Percentiles rank a stretch among this genome's conserved stretches.
phyloP scores from a whole-genome alignment of 2,113 vertebrate genomes.

The Ophthalmolycus amberensis region DNA sequence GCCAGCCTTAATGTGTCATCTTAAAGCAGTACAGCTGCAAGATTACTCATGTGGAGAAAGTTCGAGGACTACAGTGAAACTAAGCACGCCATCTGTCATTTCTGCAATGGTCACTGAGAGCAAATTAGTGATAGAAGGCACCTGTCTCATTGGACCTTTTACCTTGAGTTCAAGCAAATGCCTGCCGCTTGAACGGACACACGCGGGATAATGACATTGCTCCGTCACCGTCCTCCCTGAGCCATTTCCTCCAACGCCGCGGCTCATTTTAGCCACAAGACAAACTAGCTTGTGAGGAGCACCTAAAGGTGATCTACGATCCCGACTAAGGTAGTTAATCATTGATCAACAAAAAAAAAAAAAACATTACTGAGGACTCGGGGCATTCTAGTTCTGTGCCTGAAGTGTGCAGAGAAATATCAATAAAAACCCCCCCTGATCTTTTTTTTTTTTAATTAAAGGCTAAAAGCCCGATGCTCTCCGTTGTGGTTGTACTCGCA shows the following conservation, averaged over 20 bases:
- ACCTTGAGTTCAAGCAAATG: slow-evolving; percentile 53
- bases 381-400: slow-evolving; percentile 62
- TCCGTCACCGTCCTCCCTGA: slow-evolving; percentile 61
- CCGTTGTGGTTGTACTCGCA: slow-evolving; percentile 14
- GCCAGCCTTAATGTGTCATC: slow-evolving; percentile 72
- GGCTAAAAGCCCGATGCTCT: slow-evolving; percentile 50
- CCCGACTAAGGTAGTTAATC: slow-evolving; percentile 74
- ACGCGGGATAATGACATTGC: slow-evolving; percentile 61
- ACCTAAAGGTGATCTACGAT: slow-evolving; percentile 74
- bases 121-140: slow-evolving; percentile 56
- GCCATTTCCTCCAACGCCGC: slow-evolving; percentile 56
- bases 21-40: slow-evolving; percentile 63
- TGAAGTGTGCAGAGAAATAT: slow-evolving; percentile 76
- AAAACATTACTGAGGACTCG: slow-evolving; percentile 71
- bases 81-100: slow-evolving; percentile 48
- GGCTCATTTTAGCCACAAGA: slow-evolving; percentile 66
- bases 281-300: slow-evolving; percentile 50
- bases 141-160: slow-evolving; percentile 34
- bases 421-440: slow-evolving; percentile 76
- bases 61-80: slow-evolving; percentile 42
- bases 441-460: slow-evolving; percentile 72
- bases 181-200: slow-evolving; percentile 57
- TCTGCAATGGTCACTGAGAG: slow-evolving; percentile 51
- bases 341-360: slow-evolving; percentile 71
- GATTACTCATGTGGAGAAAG: slow-evolving; percentile 65